Conservation (phyloP, 2,888 invertebrate genomes). For the Platycnemis pennipes region DNA sequence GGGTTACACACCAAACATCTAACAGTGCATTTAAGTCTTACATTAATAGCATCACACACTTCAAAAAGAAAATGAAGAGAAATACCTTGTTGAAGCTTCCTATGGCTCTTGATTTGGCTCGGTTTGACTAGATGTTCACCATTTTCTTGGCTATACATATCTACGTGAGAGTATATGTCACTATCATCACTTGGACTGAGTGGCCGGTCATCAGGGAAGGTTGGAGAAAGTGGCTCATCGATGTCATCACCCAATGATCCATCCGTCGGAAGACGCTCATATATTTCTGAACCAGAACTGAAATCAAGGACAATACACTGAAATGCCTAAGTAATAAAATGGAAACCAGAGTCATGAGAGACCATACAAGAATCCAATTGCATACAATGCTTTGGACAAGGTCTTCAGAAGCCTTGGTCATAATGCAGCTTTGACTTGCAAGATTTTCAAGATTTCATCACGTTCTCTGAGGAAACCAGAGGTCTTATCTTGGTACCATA, state of each 20-base stretch:
- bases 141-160: conserved; percentile 83
- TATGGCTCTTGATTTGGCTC: conserved; percentile 78
- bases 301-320: not conserved
- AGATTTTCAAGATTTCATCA: too few species aligned
- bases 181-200: conserved; percentile 85
- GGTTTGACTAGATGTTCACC: conserved; percentile 80
- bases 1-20: conserved; percentile 46
- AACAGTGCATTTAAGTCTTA: conserved; percentile 40
- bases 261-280: conserved; percentile 84
- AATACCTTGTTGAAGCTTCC: conserved; percentile 82
- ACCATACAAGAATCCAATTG: too few species aligned
- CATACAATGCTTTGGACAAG: too few species aligned
- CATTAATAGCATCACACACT: not conserved
- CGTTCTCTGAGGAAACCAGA: too few species aligned
- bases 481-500: too few species aligned
- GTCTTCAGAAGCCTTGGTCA: too few species aligned
- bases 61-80: conserved; percentile 43
- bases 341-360: not conserved
- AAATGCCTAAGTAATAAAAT: not conserved
- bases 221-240: conserved; percentile 78
- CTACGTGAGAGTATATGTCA: conserved; percentile 84
- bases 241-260: conserved; percentile 77
- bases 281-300: conserved; percentile 84
- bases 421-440: too few species aligned
- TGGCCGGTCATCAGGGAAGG: conserved; percentile 80